Conservation (phyloP, 1,140 invertebrate genomes). For the Drosophila willistoni region DNA sequence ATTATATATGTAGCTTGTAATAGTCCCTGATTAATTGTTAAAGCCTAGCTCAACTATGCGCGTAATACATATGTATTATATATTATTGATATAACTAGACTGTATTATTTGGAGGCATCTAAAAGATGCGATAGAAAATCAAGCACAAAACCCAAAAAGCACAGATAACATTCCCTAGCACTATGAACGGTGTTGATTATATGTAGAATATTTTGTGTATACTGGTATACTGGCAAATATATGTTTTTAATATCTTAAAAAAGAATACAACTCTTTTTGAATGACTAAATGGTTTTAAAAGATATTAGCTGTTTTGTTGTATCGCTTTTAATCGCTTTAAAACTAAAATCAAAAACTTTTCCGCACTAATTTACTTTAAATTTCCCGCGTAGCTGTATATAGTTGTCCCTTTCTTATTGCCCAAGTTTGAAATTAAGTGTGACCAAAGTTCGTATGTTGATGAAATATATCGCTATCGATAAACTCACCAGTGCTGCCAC, state of each 20-base stretch:
- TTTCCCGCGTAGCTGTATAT: neutral
- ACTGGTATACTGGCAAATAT: constrained; percentile 49
- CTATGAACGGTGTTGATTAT: constrained; percentile 52
- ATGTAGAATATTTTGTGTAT: constrained; percentile 50
- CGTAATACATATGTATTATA: constrained; percentile 14
- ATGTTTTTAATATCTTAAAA: neutral
- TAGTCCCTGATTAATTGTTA: constrained; percentile 39
- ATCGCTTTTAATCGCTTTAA: too few relatives aligned
- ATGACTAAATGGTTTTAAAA: too few relatives aligned
- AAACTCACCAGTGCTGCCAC: neutral
- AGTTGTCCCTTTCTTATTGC: neutral
- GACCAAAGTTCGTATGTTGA: neutral
- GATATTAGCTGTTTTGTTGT: too few relatives aligned
- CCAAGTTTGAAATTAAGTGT: constrained; percentile 1
- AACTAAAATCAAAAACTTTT: neutral
- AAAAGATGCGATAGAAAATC: constrained; percentile 48
- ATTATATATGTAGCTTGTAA: constrained; percentile 52
- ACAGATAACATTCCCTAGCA: constrained; percentile 57
- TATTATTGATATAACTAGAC: constrained; percentile 59
- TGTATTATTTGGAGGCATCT: constrained; percentile 68
- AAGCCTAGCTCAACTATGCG: constrained; percentile 45
- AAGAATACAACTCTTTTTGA: too few relatives aligned
- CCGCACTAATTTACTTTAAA: neutral
- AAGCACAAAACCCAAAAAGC: constrained; percentile 24
- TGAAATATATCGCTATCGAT: neutral